A percentile compares a stretch with the other conserved stretches of the same genome.
These are phyloP conservation scores for Drosophila lacteicornis DNA, from an alignment of 1,140 invertebrate genomes.

Conservation along the genomic window DNA sequence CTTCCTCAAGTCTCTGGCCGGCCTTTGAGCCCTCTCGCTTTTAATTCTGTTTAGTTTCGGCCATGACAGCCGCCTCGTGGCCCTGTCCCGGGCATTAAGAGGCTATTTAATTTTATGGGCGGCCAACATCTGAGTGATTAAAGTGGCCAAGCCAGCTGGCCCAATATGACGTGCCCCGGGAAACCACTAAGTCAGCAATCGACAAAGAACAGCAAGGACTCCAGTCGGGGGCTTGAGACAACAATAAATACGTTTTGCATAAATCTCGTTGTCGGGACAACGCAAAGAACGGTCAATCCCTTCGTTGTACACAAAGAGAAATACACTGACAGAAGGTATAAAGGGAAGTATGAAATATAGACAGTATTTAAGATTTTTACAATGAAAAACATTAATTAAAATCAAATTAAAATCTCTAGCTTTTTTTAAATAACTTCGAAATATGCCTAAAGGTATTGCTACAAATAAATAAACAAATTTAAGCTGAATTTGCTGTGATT, in stretches of 20 bases:
- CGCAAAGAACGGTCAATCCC: constrained; percentile 16
- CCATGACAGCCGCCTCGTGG: not conserved
- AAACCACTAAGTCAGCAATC: constrained; percentile 46
- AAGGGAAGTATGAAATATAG: not conserved
- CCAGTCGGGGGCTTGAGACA: constrained; percentile 39
- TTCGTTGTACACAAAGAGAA: constrained; percentile 11
- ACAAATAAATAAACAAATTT: no score
- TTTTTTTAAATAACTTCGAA: no score
- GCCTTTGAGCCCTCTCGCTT: constrained; percentile 9
- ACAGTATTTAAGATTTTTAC: no score
- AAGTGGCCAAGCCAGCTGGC: constrained; percentile 15
- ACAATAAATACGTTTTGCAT: constrained; percentile 72
- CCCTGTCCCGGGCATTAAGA: constrained; percentile 4
- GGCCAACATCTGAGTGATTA: constrained; percentile 37
- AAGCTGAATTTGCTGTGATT: no score
- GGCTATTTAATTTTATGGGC: constrained; percentile 58
- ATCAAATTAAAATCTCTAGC: not conserved
- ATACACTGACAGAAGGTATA: no score
- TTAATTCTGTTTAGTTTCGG: constrained; percentile 16
- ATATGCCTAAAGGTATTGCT: no score
- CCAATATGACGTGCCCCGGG: constrained; percentile 5
- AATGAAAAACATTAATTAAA: not conserved
- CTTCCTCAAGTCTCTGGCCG: constrained; percentile 15
- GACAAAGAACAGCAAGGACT: constrained; percentile 23
- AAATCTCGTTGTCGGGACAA: constrained; percentile 56